Percentiles rank a stretch among this genome's conserved stretches.
These are phyloP conservation scores for Galaxea fascicularis DNA, from an alignment of 92 coral and sea anemone species.

Conservation along the genomic window DNA sequence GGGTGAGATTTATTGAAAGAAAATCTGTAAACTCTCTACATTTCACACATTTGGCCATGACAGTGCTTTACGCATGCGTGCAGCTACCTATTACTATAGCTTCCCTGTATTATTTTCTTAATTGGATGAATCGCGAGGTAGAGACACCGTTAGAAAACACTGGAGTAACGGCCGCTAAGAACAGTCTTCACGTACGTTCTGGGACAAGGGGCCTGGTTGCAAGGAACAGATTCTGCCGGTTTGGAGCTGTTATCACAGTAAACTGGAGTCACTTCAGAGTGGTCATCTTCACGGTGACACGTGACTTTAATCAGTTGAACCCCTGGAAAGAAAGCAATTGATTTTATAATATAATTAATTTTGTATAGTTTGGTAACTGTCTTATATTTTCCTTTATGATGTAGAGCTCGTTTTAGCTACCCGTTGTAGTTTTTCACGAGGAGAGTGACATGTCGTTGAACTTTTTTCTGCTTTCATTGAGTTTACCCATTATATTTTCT, in stretches of 20 bases:
- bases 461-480: no score
- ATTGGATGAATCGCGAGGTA: no score
- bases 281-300: conserved; percentile 90
- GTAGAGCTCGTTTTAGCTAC: neutral
- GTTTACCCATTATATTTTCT: no score
- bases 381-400: neutral
- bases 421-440: no score
- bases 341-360: neutral
- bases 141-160: no score
- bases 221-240: conserved; percentile 69
- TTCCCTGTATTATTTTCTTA: no score
- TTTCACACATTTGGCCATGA: no score
- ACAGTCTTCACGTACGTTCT: conserved; percentile 65
- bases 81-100: no score
- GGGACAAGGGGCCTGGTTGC: conserved; percentile 87
- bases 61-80: no score
- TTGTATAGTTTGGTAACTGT: neutral
- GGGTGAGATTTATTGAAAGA: neutral
- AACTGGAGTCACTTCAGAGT: conserved; percentile 55
- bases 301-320: conserved; percentile 57
- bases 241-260: conserved; percentile 72
- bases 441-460: no score
- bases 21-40: neutral
- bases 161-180: neutral
- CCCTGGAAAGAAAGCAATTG: conserved; percentile 42